Conservation (phyloP, 53 echinoderm and acorn worm genomes). For the Pentamera pediparva region DNA sequence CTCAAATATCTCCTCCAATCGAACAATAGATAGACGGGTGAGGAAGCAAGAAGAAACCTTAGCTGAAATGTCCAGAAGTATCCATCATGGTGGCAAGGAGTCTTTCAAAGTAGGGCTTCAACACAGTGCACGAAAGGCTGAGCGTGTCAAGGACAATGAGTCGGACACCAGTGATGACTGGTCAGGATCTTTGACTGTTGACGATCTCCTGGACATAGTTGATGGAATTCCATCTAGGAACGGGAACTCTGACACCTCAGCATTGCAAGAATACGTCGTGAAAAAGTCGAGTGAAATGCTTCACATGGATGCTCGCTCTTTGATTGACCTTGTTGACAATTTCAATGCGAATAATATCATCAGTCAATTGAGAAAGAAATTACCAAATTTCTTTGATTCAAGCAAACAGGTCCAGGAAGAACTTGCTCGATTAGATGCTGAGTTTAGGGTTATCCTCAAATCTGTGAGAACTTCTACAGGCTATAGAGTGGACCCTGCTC, state of each 20-base stretch:
- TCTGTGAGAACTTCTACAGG: too few relatives aligned
- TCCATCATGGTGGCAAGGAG: neutral
- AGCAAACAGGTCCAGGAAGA: neutral
- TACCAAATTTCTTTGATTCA: conserved; percentile 1
- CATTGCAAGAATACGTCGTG: neutral
- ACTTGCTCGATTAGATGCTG: neutral
- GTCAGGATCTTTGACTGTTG: neutral
- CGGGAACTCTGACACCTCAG: neutral
- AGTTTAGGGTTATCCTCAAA: conserved; percentile 11
- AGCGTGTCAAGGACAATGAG: neutral
- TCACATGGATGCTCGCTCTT: neutral
- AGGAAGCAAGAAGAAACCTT: neutral
- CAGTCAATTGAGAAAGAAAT: neutral
- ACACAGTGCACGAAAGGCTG: neutral
- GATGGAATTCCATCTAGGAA: neutral
- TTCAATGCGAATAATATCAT: conserved; percentile 19
- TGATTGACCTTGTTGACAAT: conserved; percentile 25
- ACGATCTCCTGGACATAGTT: neutral
- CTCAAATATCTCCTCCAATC: neutral
- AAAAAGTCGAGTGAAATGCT: neutral
- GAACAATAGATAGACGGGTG: neutral
- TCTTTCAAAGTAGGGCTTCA: neutral
- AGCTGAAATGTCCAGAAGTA: neutral
- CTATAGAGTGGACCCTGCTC: neutral
- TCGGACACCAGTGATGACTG: neutral